These are phyloP conservation scores for Rhagonycha lutea DNA, from an alignment of 2,888 invertebrate species.

Conservation along the genomic window DNA sequence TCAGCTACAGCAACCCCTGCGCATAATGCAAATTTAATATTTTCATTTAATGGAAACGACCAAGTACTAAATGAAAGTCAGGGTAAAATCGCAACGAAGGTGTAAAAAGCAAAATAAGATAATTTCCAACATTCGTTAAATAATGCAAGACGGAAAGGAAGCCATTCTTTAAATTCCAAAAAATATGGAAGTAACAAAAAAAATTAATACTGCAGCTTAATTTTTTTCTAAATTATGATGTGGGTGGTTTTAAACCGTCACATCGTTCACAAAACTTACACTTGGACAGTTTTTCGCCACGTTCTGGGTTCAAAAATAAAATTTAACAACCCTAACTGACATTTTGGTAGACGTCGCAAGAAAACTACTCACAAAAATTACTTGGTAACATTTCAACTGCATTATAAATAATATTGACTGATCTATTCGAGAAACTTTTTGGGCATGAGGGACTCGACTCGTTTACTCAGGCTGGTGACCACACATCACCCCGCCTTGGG, in stretches of 20 bases:
- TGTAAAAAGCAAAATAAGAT: conserved; percentile 6
- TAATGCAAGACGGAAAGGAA: not conserved
- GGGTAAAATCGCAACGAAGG: conserved; percentile 1
- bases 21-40: not conserved
- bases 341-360: conserved; percentile 14
- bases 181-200: not conserved
- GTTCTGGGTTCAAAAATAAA: conserved; percentile 2
- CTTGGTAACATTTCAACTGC: not conserved
- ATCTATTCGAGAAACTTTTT: not conserved
- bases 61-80: conserved; percentile 5
- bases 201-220: not conserved
- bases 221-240: not conserved
- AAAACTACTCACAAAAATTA: conserved; percentile 21
- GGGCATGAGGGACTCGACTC: not conserved
- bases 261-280: not conserved
- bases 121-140: not conserved
- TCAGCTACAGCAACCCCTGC: not conserved
- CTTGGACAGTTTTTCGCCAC: not conserved
- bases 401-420: not conserved
- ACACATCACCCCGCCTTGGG: not conserved
- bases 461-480: not conserved
- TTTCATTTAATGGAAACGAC: conserved; percentile 7
- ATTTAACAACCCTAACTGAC: conserved; percentile 16
- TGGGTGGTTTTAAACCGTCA: not conserved
- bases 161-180: too few relatives aligned